Base-by-base conservation (phyloP, 2,113 vertebrate genomes). In the Caranx ignobilis region DNA sequence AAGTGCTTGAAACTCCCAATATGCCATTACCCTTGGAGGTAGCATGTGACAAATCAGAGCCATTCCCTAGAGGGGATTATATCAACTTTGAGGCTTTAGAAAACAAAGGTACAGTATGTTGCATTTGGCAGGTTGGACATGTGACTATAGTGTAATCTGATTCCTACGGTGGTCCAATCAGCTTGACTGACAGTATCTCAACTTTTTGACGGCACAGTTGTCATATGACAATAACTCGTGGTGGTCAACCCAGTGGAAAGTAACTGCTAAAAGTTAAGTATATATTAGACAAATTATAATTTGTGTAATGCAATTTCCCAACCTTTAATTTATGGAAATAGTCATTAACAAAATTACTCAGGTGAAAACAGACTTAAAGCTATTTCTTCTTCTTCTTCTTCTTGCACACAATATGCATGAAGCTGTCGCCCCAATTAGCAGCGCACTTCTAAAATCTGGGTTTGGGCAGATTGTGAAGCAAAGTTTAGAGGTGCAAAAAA, bases 311-410 rank as follows among this genome's bases (percentile, higher is more conserved):
- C 59, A 62, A 86, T 87, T 87, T 80, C 65, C 66, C 16, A 59
- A 26, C 52, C 62, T 82, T 71, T 78, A 77, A 86, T 73, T 91
- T 71, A 72, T 72, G 78, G 71, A 77, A 86, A 82, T 75, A 84
- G 89, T 84, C 83, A 91, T 91, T 91, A 91, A 73, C 45, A 71
- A 75, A 91, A 67, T 69, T 71, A 74, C 85, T 89, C 79, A 84
- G 83, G 89, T 91, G 87, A 85, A 85, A 79, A 87, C 70, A 12
- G 76, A 69, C 81, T 87, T 83, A 78, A 85, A 85, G 81, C 83
- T 72, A 65, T 86, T 37, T 37, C 37, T 37, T 8, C 37, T 37
- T 37, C 37, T 37, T 37, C 37, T 37, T 37, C 37, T 37, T 56
- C 77, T 67, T 69, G 71, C 65, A 64, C 75, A 85, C 54, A 86